Evolutionary conservation across 2,888 invertebrate species (phyloP).

Genomic region (Cryptocephalus moraei): DNA sequence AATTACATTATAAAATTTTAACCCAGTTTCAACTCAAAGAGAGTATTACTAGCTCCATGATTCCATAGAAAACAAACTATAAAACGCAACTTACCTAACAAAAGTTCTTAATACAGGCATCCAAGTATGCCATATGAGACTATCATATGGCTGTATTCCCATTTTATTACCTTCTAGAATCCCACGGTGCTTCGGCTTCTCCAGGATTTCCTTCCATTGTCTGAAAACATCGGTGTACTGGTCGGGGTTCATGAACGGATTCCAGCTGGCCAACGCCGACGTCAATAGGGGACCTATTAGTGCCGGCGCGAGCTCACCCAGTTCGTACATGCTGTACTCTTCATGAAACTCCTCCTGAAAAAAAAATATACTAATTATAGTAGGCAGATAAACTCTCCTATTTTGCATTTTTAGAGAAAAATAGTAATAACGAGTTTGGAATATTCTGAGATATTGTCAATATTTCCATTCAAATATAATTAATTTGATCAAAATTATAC

Average conservation of each 20-base stretch:
- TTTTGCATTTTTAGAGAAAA: no score
- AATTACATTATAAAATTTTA: no score
- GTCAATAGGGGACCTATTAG: constrained; percentile 77
- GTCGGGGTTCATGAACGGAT: constrained; percentile 60
- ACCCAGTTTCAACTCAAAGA: no score
- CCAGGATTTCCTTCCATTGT: constrained; percentile 61
- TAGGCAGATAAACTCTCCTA: no score
- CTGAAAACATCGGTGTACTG: constrained; percentile 53
- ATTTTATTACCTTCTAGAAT: constrained; percentile 39
- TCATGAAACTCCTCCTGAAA: constrained; percentile 50
- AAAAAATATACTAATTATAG: neutral
- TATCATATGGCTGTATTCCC: constrained; percentile 62
- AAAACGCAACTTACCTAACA: constrained; percentile 50
- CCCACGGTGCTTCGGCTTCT: constrained; percentile 29
- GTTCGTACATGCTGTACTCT: constrained; percentile 75
- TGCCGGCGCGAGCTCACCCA: constrained; percentile 74
- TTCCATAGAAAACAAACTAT: constrained; percentile 7
- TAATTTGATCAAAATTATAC: neutral
- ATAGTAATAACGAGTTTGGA: no score
- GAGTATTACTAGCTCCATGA: no score
- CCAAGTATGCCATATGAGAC: constrained; percentile 83
- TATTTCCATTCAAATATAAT: neutral
- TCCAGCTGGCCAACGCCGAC: constrained; percentile 65
- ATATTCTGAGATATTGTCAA: no score
- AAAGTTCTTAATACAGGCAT: constrained; percentile 71